Percentiles rank a stretch among this genome's conserved stretches.
phyloP scores from a whole-genome alignment of 2,888 invertebrate genomes.

The Pheosia gnoma region DNA sequence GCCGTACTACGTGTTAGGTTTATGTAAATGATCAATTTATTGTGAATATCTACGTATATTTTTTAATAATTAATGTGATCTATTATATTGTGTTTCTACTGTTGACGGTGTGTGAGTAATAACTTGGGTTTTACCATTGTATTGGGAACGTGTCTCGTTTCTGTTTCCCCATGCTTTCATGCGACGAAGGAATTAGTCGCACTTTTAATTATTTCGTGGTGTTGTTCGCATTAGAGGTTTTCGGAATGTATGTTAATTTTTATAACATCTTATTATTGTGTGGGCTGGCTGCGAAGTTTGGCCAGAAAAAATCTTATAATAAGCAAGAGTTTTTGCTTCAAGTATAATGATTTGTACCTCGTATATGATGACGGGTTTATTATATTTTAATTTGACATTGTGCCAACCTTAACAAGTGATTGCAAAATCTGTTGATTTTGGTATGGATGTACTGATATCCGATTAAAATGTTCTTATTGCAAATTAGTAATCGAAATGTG shows the following conservation, averaged over 20 bases:
- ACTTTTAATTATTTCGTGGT: conserved; percentile 16
- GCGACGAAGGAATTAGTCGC: not conserved
- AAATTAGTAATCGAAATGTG: no score
- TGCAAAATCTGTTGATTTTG: not conserved
- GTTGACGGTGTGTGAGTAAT: not conserved
- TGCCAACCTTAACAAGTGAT: not conserved
- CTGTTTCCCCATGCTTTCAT: conserved; percentile 5
- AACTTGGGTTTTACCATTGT: conserved; percentile 20
- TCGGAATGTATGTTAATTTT: conserved; percentile 14
- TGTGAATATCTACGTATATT: conserved; percentile 21
- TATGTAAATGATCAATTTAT: conserved; percentile 49
- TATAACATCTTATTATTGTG: conserved; percentile 14
- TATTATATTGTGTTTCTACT: conserved; percentile 15
- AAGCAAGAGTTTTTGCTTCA: not conserved
- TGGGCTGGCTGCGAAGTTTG: conserved; percentile 6
- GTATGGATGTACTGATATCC: not conserved
- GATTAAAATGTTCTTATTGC: not conserved
- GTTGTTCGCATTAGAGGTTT: conserved; percentile 14
- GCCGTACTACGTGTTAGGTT: conserved; percentile 39
- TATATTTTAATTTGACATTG: conserved; percentile 1
- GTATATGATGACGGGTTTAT: not conserved
- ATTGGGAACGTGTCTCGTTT: not conserved
- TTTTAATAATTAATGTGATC: conserved; percentile 22
- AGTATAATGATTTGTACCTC: not conserved
- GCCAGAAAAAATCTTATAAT: not conserved